A percentile compares a stretch with the other conserved stretches of the same genome.
Evolutionary conservation across 1,140 invertebrate species (phyloP).

Genomic region (Macrotrachela quadricornifera): DNA sequence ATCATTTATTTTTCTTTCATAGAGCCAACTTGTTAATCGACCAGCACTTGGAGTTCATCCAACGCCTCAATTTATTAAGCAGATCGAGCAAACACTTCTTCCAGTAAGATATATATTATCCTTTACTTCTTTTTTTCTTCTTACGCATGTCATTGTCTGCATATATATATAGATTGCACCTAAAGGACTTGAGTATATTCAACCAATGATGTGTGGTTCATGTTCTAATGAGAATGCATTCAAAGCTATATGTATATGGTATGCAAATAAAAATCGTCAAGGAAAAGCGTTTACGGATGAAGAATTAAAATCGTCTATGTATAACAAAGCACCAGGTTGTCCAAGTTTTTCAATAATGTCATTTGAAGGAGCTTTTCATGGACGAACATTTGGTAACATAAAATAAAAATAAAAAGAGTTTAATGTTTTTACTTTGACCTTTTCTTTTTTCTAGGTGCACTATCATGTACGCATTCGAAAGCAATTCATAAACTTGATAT

Average conservation of each 20-base stretch:
- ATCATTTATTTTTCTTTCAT: conserved; percentile 20
- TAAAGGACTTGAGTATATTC: conserved; percentile 48
- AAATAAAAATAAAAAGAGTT: too few relatives aligned
- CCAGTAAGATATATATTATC: conserved; percentile 30
- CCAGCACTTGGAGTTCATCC: conserved; percentile 79
- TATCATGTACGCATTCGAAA: conserved; percentile 80
- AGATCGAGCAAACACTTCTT: conserved; percentile 49
- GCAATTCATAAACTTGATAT: conserved; percentile 84
- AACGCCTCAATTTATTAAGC: conserved; percentile 53
- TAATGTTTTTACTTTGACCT: too few relatives aligned
- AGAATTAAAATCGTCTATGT: conserved; percentile 58
- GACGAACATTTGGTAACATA: conserved; percentile 31
- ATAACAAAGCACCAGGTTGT: conserved; percentile 59
- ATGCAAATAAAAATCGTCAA: conserved; percentile 37
- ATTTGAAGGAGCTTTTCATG: conserved; percentile 49
- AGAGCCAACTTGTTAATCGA: conserved; percentile 65
- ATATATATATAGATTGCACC: conserved; percentile 47
- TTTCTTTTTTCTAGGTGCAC: conserved; percentile 37
- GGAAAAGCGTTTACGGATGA: conserved; percentile 46
- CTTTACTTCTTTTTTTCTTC: too few relatives aligned
- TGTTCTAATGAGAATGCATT: conserved; percentile 80
- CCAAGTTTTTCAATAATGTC: conserved; percentile 65
- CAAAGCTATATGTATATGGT: conserved; percentile 44
- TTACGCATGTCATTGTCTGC: too few relatives aligned
- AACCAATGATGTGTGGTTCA: conserved; percentile 90